These are phyloP conservation scores for Eupithecia inturbata DNA, from an alignment of 2,888 invertebrate species.

Conservation along the genomic window DNA sequence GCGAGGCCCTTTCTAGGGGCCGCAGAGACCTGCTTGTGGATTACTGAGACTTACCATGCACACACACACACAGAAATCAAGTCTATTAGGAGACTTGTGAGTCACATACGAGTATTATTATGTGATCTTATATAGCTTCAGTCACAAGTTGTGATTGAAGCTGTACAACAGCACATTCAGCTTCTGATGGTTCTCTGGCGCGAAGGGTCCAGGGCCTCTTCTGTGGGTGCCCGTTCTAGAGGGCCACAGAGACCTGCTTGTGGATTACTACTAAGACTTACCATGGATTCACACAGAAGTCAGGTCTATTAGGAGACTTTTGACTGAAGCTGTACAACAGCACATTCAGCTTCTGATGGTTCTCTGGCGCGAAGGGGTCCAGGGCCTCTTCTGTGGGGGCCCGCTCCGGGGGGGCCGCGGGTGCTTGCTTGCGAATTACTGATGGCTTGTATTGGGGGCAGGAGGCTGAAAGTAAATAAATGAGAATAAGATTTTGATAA, in stretches of 20 bases:
- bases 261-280: constrained; percentile 61
- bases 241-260: neutral
- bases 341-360: constrained; percentile 94
- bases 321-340: constrained; percentile 94
- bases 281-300: constrained; percentile 96
- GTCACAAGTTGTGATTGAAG: too few species aligned
- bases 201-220: constrained; percentile 87
- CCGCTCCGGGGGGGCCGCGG: constrained; percentile 1
- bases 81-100: constrained; percentile 90
- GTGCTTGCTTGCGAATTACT: constrained; percentile 42
- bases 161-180: constrained; percentile 96
- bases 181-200: constrained; percentile 92
- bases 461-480: constrained; percentile 53
- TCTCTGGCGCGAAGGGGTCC: constrained; percentile 91
- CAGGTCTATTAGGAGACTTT: constrained; percentile 90
- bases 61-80: constrained; percentile 94
- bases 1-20: constrained; percentile 23
- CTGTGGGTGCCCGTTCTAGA: constrained; percentile 33
- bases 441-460: constrained; percentile 71
- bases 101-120: too few species aligned
- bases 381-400: constrained; percentile 52
- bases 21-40: too few species aligned
- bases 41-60: constrained; percentile 86
- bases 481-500: neutral
- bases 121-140: too few species aligned